Base-by-base conservation (phyloP, 1,140 invertebrate species). In the Elysia chlorotica region DNA sequence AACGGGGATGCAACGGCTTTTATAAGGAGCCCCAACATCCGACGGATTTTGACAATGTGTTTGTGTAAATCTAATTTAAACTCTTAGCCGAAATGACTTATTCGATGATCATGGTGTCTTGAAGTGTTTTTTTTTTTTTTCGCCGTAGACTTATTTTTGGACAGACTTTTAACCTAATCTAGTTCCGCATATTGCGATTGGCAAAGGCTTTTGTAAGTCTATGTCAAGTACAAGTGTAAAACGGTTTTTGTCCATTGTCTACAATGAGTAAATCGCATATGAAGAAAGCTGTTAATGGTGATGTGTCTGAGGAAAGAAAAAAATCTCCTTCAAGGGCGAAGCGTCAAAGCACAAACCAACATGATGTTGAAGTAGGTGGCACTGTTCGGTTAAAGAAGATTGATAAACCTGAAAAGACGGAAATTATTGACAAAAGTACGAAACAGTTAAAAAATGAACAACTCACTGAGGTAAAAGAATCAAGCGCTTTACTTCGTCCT, bases 241-340 rank as follows among this genome's bases (percentile, higher is more conserved):
- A 25, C 25, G 41, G 63, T 38, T 65, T 65, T 65, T 54, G 14
- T 30, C 28, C 66, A 56, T 31, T 59, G 31, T 17, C 30, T 48
- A 76, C 71, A 61, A 76, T 76, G 74, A 76, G 65, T 62, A 76
- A 76, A 25, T 35, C 71, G 25, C 65, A 67, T 65, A 36, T 76
- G 14, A 71, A 73, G 41, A 76, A 73, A 62, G 71, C 74, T 70
- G 56, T 73, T 21, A 76, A 72, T 68, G 74, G 74, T 54, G 74
- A 73, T 56, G 65, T 69, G 17, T 28, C 35, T 23, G 66, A 71
- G 25, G 69, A 71, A 31, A 35, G 59, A 10, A 71, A 71, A 35
- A 71, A 62, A 35, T 71, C 69, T 33, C 69, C 69, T 10, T 63
- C 69, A 30, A 56, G 67, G 36, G 36, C 67, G 23, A 69, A 69